A percentile compares a stretch with the other conserved stretches of the same genome.
These are phyloP conservation scores for Pogonomyrmex californicus DNA, from an alignment of 1,140 invertebrate genomes.

Conservation along the genomic window DNA sequence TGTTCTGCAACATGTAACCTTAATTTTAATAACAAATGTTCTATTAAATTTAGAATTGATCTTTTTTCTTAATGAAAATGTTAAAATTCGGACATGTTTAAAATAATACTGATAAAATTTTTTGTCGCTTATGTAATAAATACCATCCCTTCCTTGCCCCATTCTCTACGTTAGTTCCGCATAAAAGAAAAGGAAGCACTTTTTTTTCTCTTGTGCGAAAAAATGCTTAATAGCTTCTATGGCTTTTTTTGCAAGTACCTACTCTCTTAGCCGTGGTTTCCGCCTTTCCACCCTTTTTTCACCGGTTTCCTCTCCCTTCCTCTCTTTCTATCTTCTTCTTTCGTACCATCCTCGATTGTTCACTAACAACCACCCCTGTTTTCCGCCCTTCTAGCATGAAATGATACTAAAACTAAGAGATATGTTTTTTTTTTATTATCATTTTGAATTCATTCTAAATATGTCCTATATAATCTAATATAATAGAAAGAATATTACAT, in stretches of 20 bases:
- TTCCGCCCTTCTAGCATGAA: conserved; percentile 11
- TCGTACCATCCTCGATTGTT: conserved; percentile 41
- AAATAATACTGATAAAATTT: conserved; percentile 42
- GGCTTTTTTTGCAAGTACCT: conserved; percentile 50
- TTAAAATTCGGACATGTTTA: conserved; percentile 18
- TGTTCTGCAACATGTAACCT: neutral
- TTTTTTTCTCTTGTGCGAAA: conserved; percentile 44
- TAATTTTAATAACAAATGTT: conserved; percentile 18
- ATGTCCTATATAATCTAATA: conserved; percentile 23
- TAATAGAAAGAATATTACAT: neutral
- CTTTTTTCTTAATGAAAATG: neutral
- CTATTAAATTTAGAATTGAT: neutral
- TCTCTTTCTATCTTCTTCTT: conserved; percentile 10
- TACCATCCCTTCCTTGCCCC: conserved; percentile 15
- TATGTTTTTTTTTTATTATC: neutral
- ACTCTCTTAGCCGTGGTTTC: conserved; percentile 51
- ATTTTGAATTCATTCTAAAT: neutral
- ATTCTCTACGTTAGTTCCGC: conserved; percentile 25
- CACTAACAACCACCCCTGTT: conserved; percentile 38
- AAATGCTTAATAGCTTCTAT: conserved; percentile 57
- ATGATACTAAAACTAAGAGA: conserved; percentile 30
- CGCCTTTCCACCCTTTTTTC: conserved; percentile 13
- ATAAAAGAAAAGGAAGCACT: conserved; percentile 53
- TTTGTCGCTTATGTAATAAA: conserved; percentile 53
- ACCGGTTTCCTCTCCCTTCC: neutral